phyloP scores from a whole-genome alignment of 2,888 invertebrate genomes.

The Nycteola revayana region DNA sequence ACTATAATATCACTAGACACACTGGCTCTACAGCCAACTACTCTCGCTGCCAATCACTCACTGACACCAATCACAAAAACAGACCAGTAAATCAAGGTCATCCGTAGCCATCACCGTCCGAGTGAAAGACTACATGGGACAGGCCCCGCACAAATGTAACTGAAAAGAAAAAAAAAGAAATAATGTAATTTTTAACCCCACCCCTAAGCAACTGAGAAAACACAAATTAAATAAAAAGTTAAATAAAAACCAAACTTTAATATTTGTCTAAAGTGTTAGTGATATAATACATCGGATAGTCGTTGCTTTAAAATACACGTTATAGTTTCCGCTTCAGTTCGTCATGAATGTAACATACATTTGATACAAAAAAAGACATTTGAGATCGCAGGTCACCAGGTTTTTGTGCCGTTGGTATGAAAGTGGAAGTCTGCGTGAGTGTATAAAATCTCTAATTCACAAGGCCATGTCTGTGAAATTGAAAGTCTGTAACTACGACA shows the following conservation, averaged over 20 bases:
- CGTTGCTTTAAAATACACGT: constrained; percentile 43
- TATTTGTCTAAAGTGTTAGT: too few species aligned
- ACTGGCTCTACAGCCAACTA: constrained; percentile 42
- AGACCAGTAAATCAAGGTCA: constrained; percentile 66
- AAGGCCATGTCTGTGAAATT: too few species aligned
- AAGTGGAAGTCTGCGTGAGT: constrained; percentile 43
- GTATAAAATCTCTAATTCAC: too few species aligned
- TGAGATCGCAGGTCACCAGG: constrained; percentile 23
- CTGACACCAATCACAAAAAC: constrained; percentile 60
- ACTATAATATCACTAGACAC: constrained; percentile 52
- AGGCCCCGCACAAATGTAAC: constrained; percentile 63
- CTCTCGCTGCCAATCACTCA: constrained; percentile 49
- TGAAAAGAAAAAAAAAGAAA: constrained; percentile 78
- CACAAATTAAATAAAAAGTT: constrained; percentile 30
- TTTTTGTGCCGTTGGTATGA: constrained; percentile 50
- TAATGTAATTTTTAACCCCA: constrained; percentile 54
- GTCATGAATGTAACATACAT: constrained; percentile 39
- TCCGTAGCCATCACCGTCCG: constrained; percentile 69
- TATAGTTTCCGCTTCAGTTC: constrained; percentile 39
- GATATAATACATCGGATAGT: constrained; percentile 33
- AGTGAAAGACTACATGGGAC: constrained; percentile 58
- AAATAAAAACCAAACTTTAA: background rate
- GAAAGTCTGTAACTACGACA: too few species aligned
- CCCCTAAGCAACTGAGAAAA: constrained; percentile 27
- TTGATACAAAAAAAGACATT: constrained; percentile 44